These are phyloP conservation scores for Magallana nippona DNA, from an alignment of 2,888 invertebrate species.

Conservation along the genomic window DNA sequence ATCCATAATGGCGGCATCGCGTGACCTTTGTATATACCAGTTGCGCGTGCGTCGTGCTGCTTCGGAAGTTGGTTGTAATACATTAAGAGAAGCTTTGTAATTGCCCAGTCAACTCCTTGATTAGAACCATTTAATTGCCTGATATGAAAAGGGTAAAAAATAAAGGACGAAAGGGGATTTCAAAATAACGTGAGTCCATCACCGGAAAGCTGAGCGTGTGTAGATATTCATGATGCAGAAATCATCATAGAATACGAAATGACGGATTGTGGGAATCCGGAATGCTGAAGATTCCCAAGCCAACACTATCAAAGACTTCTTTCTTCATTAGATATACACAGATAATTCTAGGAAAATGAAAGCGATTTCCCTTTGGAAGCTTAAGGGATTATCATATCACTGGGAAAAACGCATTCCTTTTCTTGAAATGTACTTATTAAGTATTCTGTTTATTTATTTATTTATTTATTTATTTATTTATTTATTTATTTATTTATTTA, in stretches of 20 bases:
- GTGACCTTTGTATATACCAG: conserved; percentile 45
- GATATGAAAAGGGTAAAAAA: conserved; percentile 35
- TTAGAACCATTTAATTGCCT: conserved; percentile 42
- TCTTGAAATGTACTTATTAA: no score
- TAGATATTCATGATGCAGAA: conserved; percentile 1
- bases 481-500: no score
- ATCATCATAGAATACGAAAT: conserved; percentile 4
- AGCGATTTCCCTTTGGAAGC: not conserved
- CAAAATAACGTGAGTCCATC: not conserved
- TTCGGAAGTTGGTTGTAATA: conserved; percentile 42
- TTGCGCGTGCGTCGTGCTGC: conserved; percentile 44
- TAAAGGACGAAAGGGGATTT: conserved; percentile 5
- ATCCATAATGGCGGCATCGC: conserved; percentile 41
- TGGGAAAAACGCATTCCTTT: no score
- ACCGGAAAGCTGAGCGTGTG: conserved; percentile 8
- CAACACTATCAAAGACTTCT: not conserved
- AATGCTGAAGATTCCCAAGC: conserved; percentile 3
- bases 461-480: no score
- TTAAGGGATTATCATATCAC: no score
- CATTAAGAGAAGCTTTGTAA: conserved; percentile 43
- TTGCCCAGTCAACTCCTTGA: conserved; percentile 45
- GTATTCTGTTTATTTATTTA: no score
- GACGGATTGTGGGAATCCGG: conserved; percentile 7
- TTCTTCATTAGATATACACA: not conserved
- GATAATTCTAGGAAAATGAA: no score